phyloP scores from a whole-genome alignment of 2,113 vertebrate species.

The Mirza zaza region DNA sequence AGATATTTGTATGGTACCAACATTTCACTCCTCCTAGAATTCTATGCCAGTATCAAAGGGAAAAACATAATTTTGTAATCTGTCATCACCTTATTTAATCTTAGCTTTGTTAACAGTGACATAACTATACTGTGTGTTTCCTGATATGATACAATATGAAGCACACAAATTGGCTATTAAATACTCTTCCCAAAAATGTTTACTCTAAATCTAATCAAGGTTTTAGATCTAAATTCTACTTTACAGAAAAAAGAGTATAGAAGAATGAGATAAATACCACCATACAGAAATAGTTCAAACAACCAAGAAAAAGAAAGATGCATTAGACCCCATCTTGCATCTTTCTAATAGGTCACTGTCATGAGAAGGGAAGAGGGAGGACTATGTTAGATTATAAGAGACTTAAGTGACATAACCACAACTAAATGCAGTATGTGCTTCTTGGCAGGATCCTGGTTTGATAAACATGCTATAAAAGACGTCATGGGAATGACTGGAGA shows the following conservation, averaged over 20 bases:
- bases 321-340: neutral
- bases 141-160: neutral
- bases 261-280: neutral
- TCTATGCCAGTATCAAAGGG: neutral
- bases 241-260: neutral
- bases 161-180: neutral
- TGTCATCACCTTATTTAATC: neutral
- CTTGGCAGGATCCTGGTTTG: neutral
- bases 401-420: neutral
- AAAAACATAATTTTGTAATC: constrained; percentile 4
- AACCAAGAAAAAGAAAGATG: neutral
- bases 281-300: neutral
- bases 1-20: neutral
- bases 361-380: neutral
- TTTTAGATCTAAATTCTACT: constrained; percentile 18
- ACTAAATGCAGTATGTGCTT: neutral
- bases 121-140: neutral
- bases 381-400: neutral
- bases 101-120: neutral
- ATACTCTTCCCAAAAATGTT: neutral
- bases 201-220: neutral
- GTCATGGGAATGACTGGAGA: neutral
- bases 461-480: neutral
- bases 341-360: neutral
- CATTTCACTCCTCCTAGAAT: neutral